Evolutionary conservation across 1,140 invertebrate species (phyloP), one percentile per base, ranked within the genome.

Genomic region (Planococcus citri): DNA sequence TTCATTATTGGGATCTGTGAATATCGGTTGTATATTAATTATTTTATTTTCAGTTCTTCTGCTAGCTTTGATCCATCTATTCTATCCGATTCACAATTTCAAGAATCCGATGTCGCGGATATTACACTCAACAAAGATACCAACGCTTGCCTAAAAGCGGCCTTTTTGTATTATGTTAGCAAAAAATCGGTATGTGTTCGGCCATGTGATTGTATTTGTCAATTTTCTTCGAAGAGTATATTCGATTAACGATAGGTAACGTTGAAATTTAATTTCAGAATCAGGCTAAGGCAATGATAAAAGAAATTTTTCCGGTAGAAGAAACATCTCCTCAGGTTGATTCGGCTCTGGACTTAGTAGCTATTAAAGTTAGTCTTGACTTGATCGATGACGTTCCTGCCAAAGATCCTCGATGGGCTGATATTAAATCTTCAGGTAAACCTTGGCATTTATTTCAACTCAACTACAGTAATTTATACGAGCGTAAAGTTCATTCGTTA

Each of bases 361-460:
- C 91, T 51, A 76, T 88, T n/a, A 80, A 80, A 57, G 83, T 93
- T 0, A 90, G 89, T 70, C 81, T 83, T 70, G 88, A 92, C 75
- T 80, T 96, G 68, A 85, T 95, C 60, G 89, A 96, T 78, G 93
- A 96, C 79, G 86, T 87, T 72, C 94, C 94, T 8, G 85, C 87
- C 1, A 85, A 89, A 64, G 94, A 97, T 84, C 94, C 93, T 1
- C 81, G 93, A 73, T 95, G 88, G 91, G 83, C 83, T 58, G 74
- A 79, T 22, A 71, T 71, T 73, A 70, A 71, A 71, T 21, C 33
- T 61, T 51, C 71, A 14, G 38, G 69, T 70, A 51, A 60, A 57
- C 2, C 12, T 3, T 20, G 29, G n/a, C 41, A 17, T 14, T 51
- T 51, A 14, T 20, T 51, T 20, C n/a, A n/a, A n/a, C n/a, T n/a